phyloP scores from a whole-genome alignment of 2,113 vertebrate species.

The Calidris pygmaea region DNA sequence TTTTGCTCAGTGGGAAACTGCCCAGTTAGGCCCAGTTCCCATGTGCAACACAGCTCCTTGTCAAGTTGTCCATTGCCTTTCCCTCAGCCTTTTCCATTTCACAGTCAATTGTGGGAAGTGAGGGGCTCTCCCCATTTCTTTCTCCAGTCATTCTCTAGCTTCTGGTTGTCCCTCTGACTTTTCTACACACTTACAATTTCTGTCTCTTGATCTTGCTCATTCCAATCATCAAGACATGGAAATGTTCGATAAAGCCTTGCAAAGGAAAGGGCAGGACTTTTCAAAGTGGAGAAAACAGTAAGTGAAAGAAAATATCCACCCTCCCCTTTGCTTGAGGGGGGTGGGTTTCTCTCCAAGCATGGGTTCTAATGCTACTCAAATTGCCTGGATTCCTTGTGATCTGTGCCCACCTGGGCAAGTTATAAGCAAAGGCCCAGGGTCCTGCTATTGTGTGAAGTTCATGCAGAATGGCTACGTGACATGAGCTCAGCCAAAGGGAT shows the following conservation, averaged over 20 bases:
- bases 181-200: neutral
- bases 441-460: neutral
- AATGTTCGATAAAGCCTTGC: neutral
- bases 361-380: neutral
- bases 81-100: neutral
- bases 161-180: neutral
- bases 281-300: neutral
- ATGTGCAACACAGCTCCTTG: neutral
- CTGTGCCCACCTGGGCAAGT: neutral
- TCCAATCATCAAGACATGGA: neutral
- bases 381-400: neutral
- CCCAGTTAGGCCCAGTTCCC: neutral
- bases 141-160: neutral
- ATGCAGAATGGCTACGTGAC: neutral
- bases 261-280: neutral
- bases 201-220: neutral
- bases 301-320: neutral
- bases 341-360: fast-evolving
- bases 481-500: neutral
- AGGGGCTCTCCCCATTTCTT: neutral
- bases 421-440: neutral
- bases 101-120: neutral
- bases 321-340: fast-evolving
- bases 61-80: neutral
- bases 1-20: neutral